Conservation (phyloP, 2,888 invertebrate genomes). For the Lasioglossum oenotherae region DNA sequence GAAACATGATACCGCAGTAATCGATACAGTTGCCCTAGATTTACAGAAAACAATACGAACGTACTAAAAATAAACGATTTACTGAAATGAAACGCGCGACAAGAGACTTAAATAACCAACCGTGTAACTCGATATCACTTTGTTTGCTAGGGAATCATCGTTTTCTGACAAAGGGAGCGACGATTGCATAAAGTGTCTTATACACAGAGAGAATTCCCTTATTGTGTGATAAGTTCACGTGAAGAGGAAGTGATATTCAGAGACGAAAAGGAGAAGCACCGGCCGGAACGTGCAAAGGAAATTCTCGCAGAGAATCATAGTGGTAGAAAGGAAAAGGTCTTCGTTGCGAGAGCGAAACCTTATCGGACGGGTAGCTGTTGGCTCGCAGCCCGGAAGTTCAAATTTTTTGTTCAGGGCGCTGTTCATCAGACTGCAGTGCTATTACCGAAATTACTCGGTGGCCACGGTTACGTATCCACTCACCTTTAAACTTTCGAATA, state of each 20-base stretch:
- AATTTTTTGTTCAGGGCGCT: slow-evolving; percentile 37
- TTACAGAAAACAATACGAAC: neutral
- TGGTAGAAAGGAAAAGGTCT: slow-evolving; percentile 1
- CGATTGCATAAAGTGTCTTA: neutral
- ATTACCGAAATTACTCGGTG: slow-evolving; percentile 64
- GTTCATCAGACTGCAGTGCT: slow-evolving; percentile 37
- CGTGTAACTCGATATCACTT: neutral
- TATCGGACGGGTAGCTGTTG: slow-evolving; percentile 31
- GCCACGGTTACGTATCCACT: slow-evolving; percentile 17
- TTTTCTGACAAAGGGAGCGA: neutral
- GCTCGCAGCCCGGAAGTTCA: slow-evolving; percentile 33
- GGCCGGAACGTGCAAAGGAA: neutral
- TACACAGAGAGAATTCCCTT: neutral
- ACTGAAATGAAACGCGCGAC: neutral
- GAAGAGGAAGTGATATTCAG: neutral
- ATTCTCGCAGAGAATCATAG: slow-evolving; percentile 13
- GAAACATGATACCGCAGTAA: no score
- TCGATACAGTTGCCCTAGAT: no score
- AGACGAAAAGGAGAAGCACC: neutral
- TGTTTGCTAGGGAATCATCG: neutral
- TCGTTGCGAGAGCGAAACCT: slow-evolving; percentile 31
- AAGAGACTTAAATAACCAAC: neutral
- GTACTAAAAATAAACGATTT: neutral
- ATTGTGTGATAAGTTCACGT: neutral
- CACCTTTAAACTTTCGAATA: slow-evolving; percentile 29